Evolutionary conservation across 2,888 invertebrate genomes (phyloP).

Genomic region (Leptinotarsa juncta): DNA sequence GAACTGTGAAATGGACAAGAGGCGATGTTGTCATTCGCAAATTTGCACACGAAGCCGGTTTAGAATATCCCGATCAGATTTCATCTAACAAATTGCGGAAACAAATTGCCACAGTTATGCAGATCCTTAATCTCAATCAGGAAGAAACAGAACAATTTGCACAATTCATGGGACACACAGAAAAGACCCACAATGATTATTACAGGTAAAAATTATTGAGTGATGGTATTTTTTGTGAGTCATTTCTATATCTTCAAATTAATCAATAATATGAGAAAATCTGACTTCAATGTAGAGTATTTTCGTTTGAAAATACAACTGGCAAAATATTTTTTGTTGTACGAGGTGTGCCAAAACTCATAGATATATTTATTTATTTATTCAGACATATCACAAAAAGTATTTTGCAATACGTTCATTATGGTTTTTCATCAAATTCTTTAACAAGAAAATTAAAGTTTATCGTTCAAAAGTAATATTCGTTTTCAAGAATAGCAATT

Average conservation of each 20-base stretch:
- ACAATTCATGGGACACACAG: constrained; percentile 18
- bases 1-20: constrained; percentile 28
- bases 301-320: too few species aligned
- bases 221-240: too few species aligned
- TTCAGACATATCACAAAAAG: too few species aligned
- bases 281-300: too few species aligned
- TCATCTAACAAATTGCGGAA: constrained; percentile 28
- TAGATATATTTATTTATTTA: too few species aligned
- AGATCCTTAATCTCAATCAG: constrained; percentile 24
- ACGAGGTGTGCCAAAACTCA: too few species aligned
- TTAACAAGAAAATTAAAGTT: not conserved
- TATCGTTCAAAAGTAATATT: not conserved
- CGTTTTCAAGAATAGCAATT: too few species aligned
- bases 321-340: too few species aligned
- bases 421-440: not conserved
- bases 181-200: constrained; percentile 19
- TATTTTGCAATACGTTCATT: too few species aligned
- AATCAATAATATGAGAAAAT: too few species aligned
- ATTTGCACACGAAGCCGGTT: constrained; percentile 24
- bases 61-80: constrained; percentile 26
- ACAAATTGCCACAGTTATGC: constrained; percentile 28
- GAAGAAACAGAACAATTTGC: constrained; percentile 29
- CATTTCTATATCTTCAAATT: too few species aligned
- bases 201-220: constrained; percentile 18
- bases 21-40: constrained; percentile 25